Evolutionary conservation across 1,140 invertebrate species (phyloP), one percentile per base, ranked within the genome.

Genomic region (Drosophila bocki): DNA sequence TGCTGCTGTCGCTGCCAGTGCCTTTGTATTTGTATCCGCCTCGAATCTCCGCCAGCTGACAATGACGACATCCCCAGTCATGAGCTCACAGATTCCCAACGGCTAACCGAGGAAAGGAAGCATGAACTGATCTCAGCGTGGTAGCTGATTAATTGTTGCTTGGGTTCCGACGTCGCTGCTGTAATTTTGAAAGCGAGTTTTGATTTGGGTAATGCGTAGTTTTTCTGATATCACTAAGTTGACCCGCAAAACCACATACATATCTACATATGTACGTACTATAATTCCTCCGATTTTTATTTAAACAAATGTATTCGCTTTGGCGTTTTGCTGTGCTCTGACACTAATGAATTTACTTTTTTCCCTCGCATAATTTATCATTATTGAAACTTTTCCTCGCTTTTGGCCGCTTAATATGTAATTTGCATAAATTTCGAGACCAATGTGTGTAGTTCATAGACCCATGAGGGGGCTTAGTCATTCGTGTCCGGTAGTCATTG

Each of bases 31-130:
- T 53, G 67, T 70, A 57, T 75, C 64, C 39, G 63, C 39, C 22
- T 47, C 54, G 67, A 81, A 47, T 51, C 50, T 75, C 47, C 60
- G 48, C 22, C 67, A 47, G 62, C 74, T 56, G 58, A 78, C 82
- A 54, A 75, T 86, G 82, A 86, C 82, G 82, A 86, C 82, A 86
- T 59, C 78, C 68, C 48, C 64, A 67, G 58, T 74, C 75, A 76
- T 86, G 82, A 86, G 78, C 82, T 86, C 82, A 86, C 65, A 39
- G 22, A 41, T 35, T 47, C 35, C 29, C 39, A 51, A 7, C 35
- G 47, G 59, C 33, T 32, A 22, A n/a, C 48, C 50, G 22, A 48
- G 17, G 53, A 69, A 47, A 67, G 48, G 26, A 44, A 48, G 33
- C 37, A 26, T 58, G 12, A 41, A 42, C 41, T 41, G 68, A 71